Evolutionary conservation across 1,140 invertebrate genomes (phyloP).

Genomic region (Hyphantria cunea): DNA sequence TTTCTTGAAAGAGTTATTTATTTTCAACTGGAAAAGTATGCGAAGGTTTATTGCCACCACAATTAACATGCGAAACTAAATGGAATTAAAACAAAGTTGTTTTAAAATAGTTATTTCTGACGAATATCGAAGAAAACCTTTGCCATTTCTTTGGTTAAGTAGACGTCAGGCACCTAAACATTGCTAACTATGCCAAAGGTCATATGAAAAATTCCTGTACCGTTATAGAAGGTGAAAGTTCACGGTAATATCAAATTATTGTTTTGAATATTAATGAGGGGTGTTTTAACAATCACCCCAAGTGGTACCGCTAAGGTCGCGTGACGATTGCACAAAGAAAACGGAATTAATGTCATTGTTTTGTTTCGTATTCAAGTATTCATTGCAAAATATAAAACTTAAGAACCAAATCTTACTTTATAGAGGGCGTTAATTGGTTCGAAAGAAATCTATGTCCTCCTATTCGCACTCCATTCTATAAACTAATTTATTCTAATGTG

Average conservation of each 20-base stretch:
- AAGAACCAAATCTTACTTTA: constrained; percentile 12
- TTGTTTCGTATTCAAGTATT: constrained; percentile 51
- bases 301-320: constrained; percentile 66
- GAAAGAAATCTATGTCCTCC: background rate
- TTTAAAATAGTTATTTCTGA: no score
- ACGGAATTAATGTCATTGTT: constrained; percentile 57
- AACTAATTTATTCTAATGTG: no score
- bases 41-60: no score
- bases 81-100: no score
- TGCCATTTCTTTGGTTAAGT: background rate
- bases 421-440: background rate
- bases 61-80: no score
- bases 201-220: constrained; percentile 50
- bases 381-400: constrained; percentile 26
- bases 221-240: constrained; percentile 62
- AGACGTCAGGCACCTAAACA: background rate
- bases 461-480: no score
- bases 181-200: constrained; percentile 45
- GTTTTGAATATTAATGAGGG: constrained; percentile 64
- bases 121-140: constrained; percentile 12
- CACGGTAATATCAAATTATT: constrained; percentile 66
- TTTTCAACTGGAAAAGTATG: no score
- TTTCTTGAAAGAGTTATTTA: no score
- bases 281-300: constrained; percentile 65
- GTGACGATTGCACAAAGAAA: constrained; percentile 54